These are phyloP conservation scores for Periplaneta americana DNA, from an alignment of 1,140 invertebrate genomes.

Conservation along the genomic window DNA sequence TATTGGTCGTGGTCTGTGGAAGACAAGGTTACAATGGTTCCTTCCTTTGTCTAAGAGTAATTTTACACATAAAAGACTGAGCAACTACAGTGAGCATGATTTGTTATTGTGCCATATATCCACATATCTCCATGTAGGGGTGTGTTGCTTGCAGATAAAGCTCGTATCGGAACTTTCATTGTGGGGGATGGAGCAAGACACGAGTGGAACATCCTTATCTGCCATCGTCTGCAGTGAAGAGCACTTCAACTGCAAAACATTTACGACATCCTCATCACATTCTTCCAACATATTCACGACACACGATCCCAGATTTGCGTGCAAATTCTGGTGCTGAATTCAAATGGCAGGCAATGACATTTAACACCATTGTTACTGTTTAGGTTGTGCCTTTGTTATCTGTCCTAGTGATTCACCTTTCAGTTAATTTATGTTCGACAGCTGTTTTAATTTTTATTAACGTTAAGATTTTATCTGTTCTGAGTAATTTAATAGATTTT, in stretches of 20 bases:
- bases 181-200: background rate
- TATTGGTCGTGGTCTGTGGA: background rate
- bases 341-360: background rate
- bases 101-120: background rate
- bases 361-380: background rate
- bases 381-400: background rate
- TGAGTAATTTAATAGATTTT: too few relatives aligned
- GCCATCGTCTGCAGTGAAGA: background rate
- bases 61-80: background rate
- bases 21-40: background rate
- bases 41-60: background rate
- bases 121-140: background rate
- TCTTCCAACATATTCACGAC: background rate
- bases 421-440: background rate
- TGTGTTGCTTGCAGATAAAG: background rate
- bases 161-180: background rate
- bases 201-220: background rate
- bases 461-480: too few relatives aligned
- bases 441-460: too few relatives aligned
- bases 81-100: background rate
- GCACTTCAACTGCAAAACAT: too few relatives aligned
- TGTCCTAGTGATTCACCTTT: background rate
- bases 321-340: background rate
- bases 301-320: background rate
- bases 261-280: background rate